Evolutionary conservation across 30 jellyfish, hydroid and myxozoan species (phyloP), one percentile per base, ranked within the genome.

Genomic region (Nemopilema nomurai): DNA sequence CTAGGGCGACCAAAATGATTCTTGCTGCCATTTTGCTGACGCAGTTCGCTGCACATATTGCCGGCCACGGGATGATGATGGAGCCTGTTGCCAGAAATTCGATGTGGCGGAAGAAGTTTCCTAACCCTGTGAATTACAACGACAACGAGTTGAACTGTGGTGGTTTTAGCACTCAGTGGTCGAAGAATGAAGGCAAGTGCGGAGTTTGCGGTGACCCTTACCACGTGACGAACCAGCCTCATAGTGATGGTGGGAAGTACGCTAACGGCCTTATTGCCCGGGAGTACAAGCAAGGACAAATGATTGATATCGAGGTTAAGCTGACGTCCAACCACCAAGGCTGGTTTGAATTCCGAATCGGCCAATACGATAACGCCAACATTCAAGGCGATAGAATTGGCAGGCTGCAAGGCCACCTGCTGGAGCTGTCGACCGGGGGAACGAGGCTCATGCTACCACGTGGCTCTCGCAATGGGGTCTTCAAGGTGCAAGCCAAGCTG

Each of bases 141-240:
- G 97, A 91, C 81, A 91, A 91, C 70, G 97, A 91, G 65, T 49
- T 67, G 89, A 82, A 82, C 71, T 91, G 97, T 64, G 97, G 97
- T 1, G 97, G 96, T 51, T 80, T 66, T 71, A 67, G 90, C 82
- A 79, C 81, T 19, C 93, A 83, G 83, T 76, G 93, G 90, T 13
- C 28, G 80, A 84, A 80, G 62, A 91, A 91, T 75, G 71, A 90
- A 51, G 97, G 97, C 23, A 80, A 83, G 62, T 91, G 97, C 64
- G 97, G 97, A 18, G 90, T 91, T 27, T 91, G 97, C 51, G 97
- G 97, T 19, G 97, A 91, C 66, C 97, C 96, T 0, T 74, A 50
- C 41, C 87, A 83, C 51, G 90, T 57, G 26, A 76, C 74, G 66
- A 79, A 63, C 53, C 97, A 91, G 62, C 84, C 76, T 18, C 95